Evolutionary conservation across 2,113 vertebrate species (phyloP).

Genomic region (Zosterops pallidus): DNA sequence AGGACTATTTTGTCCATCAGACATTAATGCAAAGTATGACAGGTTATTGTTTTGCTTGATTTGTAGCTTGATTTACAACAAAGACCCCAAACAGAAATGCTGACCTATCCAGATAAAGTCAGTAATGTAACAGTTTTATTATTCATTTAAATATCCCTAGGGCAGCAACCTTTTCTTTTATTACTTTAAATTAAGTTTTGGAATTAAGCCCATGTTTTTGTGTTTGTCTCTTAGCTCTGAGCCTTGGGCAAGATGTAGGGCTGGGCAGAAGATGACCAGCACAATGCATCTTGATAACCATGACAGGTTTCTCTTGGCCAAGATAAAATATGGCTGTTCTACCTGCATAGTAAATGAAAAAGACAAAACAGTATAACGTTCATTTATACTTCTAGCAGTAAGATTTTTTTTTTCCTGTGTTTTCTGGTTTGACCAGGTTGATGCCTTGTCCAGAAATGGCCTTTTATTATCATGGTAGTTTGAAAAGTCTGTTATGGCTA

Average conservation of each 20-base stretch:
- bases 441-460: background rate
- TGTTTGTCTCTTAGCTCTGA: slow-evolving; percentile 10
- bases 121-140: slow-evolving; percentile 1
- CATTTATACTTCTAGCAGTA: background rate
- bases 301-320: background rate
- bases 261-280: background rate
- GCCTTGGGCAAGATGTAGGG: slow-evolving; percentile 5
- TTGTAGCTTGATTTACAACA: background rate
- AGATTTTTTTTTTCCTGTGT: background rate
- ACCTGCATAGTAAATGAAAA: background rate
- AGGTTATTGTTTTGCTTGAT: background rate
- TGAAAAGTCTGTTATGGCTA: background rate
- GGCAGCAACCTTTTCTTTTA: background rate
- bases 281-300: slow-evolving; percentile 11
- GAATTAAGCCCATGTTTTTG: background rate
- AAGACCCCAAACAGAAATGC: background rate
- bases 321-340: background rate
- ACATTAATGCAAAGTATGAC: background rate
- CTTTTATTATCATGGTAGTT: background rate
- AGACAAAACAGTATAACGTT: background rate
- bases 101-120: background rate
- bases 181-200: slow-evolving; percentile 29
- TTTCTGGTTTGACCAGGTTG: background rate
- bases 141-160: background rate
- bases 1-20: background rate